These are phyloP conservation scores for Nasonia longicornis DNA, from an alignment of 1,140 invertebrate genomes.

Conservation along the genomic window DNA sequence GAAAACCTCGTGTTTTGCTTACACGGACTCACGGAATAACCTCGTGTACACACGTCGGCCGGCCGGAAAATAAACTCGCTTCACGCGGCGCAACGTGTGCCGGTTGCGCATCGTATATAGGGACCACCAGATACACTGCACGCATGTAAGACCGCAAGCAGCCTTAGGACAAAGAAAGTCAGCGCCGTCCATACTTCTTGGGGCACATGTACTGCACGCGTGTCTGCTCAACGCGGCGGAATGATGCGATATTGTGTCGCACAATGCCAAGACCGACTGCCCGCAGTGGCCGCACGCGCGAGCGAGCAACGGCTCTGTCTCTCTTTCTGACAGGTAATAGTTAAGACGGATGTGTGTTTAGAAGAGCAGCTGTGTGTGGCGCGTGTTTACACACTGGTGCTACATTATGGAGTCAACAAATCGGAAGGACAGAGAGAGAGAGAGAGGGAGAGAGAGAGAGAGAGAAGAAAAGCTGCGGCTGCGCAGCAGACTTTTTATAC, in stretches of 20 bases:
- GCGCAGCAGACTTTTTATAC: not conserved
- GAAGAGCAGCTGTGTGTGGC: not conserved
- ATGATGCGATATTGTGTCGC: conserved; percentile 32
- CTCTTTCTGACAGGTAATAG: not conserved
- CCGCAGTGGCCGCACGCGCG: not conserved
- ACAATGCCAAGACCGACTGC: not conserved
- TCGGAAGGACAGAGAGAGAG: not conserved
- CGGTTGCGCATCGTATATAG: no score
- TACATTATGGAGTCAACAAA: not conserved
- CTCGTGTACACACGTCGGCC: not conserved
- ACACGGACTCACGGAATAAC: no score
- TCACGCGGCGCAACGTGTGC: not conserved
- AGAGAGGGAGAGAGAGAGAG: not conserved
- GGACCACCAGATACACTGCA: not conserved
- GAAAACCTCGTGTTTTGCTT: not conserved
- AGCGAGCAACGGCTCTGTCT: not conserved
- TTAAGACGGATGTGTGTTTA: not conserved
- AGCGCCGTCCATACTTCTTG: not conserved
- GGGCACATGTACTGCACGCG: not conserved
- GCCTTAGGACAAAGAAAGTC: not conserved
- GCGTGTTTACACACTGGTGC: not conserved
- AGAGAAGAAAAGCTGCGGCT: no score
- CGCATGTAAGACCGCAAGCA: not conserved
- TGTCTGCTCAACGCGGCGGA: conserved; percentile 41
- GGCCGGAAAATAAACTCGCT: not conserved